These are phyloP conservation scores for Galeopterus variegatus DNA, from an alignment of 2,113 vertebrate species.

Conservation along the genomic window DNA sequence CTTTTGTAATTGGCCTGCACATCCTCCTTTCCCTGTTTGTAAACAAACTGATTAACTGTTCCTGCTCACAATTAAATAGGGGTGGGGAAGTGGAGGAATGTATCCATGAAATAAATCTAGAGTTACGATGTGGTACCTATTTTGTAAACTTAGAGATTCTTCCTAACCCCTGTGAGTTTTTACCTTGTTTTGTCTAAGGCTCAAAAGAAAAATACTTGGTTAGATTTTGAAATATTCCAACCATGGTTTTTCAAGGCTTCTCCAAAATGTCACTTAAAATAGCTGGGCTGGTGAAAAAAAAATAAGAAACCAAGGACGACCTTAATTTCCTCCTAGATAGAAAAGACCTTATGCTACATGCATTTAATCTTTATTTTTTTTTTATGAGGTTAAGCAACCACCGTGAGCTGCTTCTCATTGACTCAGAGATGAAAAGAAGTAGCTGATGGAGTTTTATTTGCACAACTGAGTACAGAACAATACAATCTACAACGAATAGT, in stretches of 20 bases:
- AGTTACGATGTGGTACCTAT: background rate
- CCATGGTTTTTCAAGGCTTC: background rate
- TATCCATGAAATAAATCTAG: background rate
- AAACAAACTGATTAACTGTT: slow-evolving; percentile 46
- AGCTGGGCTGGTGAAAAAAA: background rate
- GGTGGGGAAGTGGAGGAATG: background rate
- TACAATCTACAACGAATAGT: background rate
- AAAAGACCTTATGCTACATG: background rate
- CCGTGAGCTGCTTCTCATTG: background rate
- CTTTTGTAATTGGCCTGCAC: background rate
- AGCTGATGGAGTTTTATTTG: background rate
- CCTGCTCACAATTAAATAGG: slow-evolving; percentile 1
- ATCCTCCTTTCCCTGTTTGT: slow-evolving; percentile 28
- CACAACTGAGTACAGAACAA: background rate
- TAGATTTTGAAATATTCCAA: background rate
- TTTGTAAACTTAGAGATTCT: background rate
- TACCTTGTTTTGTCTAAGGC: background rate
- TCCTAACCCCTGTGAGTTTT: background rate
- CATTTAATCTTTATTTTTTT: background rate
- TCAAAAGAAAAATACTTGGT: background rate
- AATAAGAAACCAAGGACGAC: fast-evolving
- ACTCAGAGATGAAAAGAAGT: background rate
- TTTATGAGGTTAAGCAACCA: background rate
- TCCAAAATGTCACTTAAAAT: background rate
- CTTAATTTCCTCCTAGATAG: background rate